These are phyloP conservation scores for Myrmophylax atrothorax DNA, from an alignment of 2,113 vertebrate species.

Conservation along the genomic window DNA sequence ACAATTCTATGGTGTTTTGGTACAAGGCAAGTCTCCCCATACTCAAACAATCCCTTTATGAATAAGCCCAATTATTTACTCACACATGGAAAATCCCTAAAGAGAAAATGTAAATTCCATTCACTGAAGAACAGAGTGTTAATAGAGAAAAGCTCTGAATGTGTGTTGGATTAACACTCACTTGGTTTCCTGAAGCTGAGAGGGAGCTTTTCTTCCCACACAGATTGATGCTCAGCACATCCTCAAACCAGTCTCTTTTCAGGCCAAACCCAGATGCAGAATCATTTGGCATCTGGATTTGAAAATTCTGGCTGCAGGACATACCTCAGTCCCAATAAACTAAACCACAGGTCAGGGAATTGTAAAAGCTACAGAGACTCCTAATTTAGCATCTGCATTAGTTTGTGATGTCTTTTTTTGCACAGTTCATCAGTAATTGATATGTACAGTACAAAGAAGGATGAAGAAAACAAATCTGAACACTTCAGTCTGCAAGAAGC, in stretches of 20 bases:
- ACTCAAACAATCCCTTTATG: background rate
- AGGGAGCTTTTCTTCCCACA: background rate
- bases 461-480: background rate
- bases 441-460: background rate
- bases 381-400: background rate
- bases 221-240: background rate
- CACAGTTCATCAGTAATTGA: background rate
- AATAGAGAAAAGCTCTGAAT: slow-evolving; percentile 2
- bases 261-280: background rate
- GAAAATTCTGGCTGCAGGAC: background rate
- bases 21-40: background rate
- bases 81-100: background rate
- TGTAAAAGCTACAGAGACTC: background rate
- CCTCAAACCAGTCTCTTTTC: background rate
- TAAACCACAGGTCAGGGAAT: background rate
- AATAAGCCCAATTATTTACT: background rate
- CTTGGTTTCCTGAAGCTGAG: background rate
- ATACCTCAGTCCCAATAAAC: background rate
- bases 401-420: background rate
- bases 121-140: background rate
- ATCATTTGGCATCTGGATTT: background rate
- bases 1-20: background rate
- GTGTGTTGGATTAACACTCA: background rate
- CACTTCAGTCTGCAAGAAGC: background rate
- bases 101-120: background rate